Evolutionary conservation across 2,113 vertebrate species (phyloP).

Genomic region (Colaptes auratus): DNA sequence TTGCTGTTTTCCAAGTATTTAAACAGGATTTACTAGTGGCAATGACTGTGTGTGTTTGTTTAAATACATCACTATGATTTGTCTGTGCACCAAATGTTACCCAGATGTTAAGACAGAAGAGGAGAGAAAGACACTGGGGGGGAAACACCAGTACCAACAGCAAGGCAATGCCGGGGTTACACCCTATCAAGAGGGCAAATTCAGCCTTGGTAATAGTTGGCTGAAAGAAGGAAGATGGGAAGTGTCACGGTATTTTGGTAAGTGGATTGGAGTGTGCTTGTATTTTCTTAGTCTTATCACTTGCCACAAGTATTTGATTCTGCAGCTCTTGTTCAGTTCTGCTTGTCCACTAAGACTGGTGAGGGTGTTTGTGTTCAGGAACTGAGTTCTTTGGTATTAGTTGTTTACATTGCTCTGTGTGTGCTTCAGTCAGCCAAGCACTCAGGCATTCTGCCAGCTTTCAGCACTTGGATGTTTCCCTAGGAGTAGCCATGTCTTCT

Average conservation of each 20-base stretch:
- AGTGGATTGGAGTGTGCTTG: background rate
- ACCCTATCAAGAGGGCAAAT: background rate
- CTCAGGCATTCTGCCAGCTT: conserved; percentile 2
- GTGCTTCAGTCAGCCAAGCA: background rate
- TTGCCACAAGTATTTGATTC: background rate
- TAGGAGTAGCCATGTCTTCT: background rate
- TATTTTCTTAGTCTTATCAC: background rate
- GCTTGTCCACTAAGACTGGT: background rate
- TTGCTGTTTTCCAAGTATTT: conserved; percentile 12
- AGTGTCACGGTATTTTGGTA: background rate
- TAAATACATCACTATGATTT: background rate
- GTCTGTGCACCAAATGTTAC: conserved; percentile 3
- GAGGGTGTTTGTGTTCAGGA: background rate
- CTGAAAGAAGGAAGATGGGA: conserved; percentile 16
- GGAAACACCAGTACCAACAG: background rate
- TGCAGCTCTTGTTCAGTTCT: background rate
- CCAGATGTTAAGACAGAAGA: conserved; percentile 23
- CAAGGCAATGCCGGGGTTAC: background rate
- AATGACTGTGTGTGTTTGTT: conserved; percentile 31
- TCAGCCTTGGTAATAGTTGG: conserved; percentile 13
- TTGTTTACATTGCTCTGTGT: background rate
- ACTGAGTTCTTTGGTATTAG: background rate
- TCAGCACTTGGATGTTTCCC: background rate
- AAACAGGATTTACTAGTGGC: conserved; percentile 14
- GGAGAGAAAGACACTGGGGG: background rate